phyloP scores from a whole-genome alignment of 2,888 invertebrate species.

The Volucella inanis region DNA sequence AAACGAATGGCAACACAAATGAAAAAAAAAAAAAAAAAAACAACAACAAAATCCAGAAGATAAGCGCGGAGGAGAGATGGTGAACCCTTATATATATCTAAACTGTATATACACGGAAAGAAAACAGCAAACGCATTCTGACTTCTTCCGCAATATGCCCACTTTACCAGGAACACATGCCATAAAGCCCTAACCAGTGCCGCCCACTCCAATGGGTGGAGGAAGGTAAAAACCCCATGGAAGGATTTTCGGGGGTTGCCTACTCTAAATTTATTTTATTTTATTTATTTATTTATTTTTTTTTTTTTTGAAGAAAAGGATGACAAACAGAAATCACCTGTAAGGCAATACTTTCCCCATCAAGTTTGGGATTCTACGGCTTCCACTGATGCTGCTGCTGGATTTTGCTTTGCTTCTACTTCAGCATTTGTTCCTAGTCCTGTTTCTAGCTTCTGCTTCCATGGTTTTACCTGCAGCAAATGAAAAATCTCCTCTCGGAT shows the following conservation, averaged over 20 bases:
- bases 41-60: constrained; percentile 46
- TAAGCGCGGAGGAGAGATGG: background rate
- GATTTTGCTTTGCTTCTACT: too few species aligned
- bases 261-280: constrained; percentile 7
- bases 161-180: constrained; percentile 14
- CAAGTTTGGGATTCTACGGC: constrained; percentile 9
- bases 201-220: constrained; percentile 44
- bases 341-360: constrained; percentile 39
- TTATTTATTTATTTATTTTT: background rate
- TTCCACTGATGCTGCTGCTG: background rate
- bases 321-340: constrained; percentile 65
- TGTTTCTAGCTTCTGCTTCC: background rate
- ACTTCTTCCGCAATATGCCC: constrained; percentile 49
- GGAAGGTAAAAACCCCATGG: constrained; percentile 26
- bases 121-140: constrained; percentile 68
- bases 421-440: too few species aligned
- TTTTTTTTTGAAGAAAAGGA: constrained; percentile 41
- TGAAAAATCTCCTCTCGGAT: constrained; percentile 72
- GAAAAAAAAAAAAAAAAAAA: constrained; percentile 53
- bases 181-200: constrained; percentile 3
- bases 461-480: constrained; percentile 58
- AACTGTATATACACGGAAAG: constrained; percentile 23
- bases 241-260: constrained; percentile 5
- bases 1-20: constrained; percentile 54
- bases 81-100: constrained; percentile 54